Percentiles rank a stretch among this genome's conserved stretches.
Conservation (phyloP, 2,888 invertebrate species). For the Silvanus unidentatus region DNA sequence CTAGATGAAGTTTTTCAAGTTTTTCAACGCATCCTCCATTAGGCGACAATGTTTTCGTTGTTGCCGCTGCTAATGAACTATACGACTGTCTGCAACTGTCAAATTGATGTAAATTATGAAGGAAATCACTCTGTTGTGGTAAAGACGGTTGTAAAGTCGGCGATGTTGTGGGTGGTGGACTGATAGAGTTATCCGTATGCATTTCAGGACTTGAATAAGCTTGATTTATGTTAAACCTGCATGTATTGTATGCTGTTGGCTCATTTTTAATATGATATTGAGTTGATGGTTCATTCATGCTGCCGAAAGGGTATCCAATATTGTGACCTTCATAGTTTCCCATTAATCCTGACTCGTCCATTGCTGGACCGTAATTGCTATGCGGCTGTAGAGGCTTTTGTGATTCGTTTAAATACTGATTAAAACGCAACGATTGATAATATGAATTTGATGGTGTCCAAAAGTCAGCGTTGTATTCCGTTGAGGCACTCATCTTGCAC, state of each 20-base stretch:
- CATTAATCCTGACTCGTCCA: constrained; percentile 5
- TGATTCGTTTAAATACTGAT: constrained; percentile 19
- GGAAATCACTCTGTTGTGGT: constrained; percentile 18
- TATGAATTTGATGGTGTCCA: background rate
- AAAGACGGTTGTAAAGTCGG: no score
- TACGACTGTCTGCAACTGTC: constrained; percentile 28
- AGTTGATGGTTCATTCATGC: background rate
- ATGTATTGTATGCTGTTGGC: constrained; percentile 22
- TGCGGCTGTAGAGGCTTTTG: constrained; percentile 10
- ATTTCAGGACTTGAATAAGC: constrained; percentile 14
- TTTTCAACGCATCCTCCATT: constrained; percentile 15
- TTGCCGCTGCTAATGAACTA: constrained; percentile 23
- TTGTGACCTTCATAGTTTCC: constrained; percentile 17
- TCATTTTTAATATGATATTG: constrained; percentile 22
- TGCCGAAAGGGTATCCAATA: constrained; percentile 11
- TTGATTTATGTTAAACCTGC: constrained; percentile 27
- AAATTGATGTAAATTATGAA: constrained; percentile 25
- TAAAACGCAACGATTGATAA: constrained; percentile 9
- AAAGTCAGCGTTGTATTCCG: constrained; percentile 25
- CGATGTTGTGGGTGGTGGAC: constrained; percentile 21
- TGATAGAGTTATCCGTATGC: constrained; percentile 30
- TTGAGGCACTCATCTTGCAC: constrained; percentile 38
- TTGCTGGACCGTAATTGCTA: constrained; percentile 9
- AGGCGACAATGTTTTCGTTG: constrained; percentile 16
- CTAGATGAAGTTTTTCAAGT: constrained; percentile 12